Evolutionary conservation across 23 tunicate genomes (phyloP).

Genomic region (Ascidia mentula): DNA sequence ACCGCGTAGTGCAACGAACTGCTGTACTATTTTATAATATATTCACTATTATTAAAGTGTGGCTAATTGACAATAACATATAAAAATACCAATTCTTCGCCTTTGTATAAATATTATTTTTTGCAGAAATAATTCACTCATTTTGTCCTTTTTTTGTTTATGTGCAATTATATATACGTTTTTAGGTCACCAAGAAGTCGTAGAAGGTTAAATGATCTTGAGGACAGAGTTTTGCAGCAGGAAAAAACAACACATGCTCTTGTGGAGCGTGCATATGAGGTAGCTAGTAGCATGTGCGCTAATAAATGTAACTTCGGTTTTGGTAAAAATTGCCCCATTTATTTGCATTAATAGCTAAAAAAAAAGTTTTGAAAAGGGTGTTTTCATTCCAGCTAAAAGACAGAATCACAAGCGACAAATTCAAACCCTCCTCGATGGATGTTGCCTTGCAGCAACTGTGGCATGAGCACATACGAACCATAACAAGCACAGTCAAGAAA

Average conservation of each 20-base stretch:
- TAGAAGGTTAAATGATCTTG: conserved; percentile 42
- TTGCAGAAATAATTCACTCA: too few relatives aligned
- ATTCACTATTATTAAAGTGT: too few relatives aligned
- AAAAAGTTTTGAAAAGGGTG: background rate
- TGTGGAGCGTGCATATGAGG: conserved; percentile 73
- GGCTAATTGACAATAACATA: too few relatives aligned
- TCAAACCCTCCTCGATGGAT: conserved; percentile 54
- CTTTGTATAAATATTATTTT: too few relatives aligned
- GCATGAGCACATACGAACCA: conserved; percentile 85
- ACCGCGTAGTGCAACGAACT: too few relatives aligned
- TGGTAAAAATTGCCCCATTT: background rate
- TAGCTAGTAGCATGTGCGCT: background rate
- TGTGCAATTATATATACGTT: too few relatives aligned
- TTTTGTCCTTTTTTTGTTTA: too few relatives aligned
- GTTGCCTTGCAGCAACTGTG: conserved; percentile 78
- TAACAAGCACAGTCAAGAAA: conserved; percentile 67
- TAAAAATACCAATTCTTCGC: too few relatives aligned
- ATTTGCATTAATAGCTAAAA: background rate
- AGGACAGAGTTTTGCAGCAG: conserved; percentile 63
- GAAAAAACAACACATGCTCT: conserved; percentile 73
- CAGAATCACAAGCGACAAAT: background rate
- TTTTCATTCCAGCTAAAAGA: background rate
- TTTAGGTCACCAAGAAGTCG: conserved; percentile 30
- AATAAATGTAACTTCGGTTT: background rate
- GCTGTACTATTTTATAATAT: too few relatives aligned